phyloP scores from a whole-genome alignment of 2,888 invertebrate genomes.

The Heliconius hortense region DNA sequence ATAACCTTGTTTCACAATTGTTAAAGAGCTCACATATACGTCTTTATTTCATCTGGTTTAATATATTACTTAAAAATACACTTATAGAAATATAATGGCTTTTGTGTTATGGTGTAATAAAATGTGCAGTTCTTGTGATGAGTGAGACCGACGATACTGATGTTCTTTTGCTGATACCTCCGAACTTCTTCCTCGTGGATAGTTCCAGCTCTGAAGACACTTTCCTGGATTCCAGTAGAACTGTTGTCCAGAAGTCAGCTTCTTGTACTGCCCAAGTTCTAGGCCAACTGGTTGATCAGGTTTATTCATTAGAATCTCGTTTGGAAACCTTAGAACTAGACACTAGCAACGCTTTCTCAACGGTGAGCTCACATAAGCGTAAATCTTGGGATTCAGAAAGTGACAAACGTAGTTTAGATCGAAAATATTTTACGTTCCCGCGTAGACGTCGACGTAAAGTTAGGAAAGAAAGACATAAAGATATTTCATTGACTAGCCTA shows the following conservation, averaged over 20 bases:
- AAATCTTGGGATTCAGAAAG: constrained; percentile 64
- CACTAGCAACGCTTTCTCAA: constrained; percentile 58
- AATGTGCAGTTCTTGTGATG: constrained; percentile 62
- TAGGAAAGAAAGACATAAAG: constrained; percentile 52
- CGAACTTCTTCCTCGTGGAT: constrained; percentile 86
- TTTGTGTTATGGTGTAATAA: constrained; percentile 44
- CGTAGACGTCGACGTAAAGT: constrained; percentile 65
- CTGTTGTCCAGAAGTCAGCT: constrained; percentile 71
- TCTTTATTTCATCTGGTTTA: not conserved
- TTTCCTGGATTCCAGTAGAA: constrained; percentile 69
- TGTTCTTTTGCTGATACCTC: constrained; percentile 89
- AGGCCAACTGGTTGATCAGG: constrained; percentile 83
- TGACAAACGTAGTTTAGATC: constrained; percentile 61
- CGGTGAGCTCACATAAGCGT: constrained; percentile 50
- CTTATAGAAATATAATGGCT: constrained; percentile 59
- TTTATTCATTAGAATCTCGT: constrained; percentile 83
- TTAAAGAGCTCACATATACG: not conserved
- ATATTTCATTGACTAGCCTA: constrained; percentile 63
- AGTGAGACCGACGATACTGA: constrained; percentile 90
- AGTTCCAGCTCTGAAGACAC: constrained; percentile 82
- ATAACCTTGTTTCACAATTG: not conserved
- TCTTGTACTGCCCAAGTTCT: constrained; percentile 76
- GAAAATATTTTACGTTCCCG: constrained; percentile 71
- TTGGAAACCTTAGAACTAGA: constrained; percentile 70
- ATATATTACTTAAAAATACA: not conserved